Conservation (phyloP, 2,888 invertebrate species). For the Stenodema calcarata region DNA sequence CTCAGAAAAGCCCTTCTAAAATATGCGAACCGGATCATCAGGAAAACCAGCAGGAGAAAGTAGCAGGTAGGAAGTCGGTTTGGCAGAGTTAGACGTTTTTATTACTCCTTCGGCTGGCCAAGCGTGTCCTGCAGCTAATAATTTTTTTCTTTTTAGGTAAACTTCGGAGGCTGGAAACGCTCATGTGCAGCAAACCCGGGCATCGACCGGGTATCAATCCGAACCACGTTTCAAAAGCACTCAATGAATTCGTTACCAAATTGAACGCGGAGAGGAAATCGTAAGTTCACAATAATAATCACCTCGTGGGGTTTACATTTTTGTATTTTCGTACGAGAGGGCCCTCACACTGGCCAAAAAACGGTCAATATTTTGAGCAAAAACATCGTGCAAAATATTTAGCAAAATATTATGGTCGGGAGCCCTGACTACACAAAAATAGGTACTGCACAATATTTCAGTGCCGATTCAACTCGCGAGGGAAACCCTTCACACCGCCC, state of each 20-base stretch:
- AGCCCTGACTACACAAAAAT: too few species aligned
- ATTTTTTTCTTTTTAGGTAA: not conserved
- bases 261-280: conserved; percentile 37
- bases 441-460: too few species aligned
- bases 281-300: too few species aligned
- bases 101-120: too few species aligned
- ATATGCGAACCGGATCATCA: conserved; percentile 20
- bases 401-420: too few species aligned
- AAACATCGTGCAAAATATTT: too few species aligned
- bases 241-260: conserved; percentile 42
- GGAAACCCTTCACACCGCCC: too few species aligned
- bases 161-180: not conserved
- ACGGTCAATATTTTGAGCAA: too few species aligned
- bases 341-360: too few species aligned
- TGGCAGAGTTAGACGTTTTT: not conserved
- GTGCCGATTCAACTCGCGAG: too few species aligned
- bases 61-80: not conserved
- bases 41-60: not conserved
- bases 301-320: too few species aligned
- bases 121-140: not conserved
- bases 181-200: conserved; percentile 18
- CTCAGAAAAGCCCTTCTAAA: conserved; percentile 22
- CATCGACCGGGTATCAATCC: not conserved
- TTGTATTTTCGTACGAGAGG: too few species aligned
- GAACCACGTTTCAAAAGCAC: conserved; percentile 21